Conservation (phyloP, 2,113 vertebrate genomes). For the Oryzias javanicus region DNA sequence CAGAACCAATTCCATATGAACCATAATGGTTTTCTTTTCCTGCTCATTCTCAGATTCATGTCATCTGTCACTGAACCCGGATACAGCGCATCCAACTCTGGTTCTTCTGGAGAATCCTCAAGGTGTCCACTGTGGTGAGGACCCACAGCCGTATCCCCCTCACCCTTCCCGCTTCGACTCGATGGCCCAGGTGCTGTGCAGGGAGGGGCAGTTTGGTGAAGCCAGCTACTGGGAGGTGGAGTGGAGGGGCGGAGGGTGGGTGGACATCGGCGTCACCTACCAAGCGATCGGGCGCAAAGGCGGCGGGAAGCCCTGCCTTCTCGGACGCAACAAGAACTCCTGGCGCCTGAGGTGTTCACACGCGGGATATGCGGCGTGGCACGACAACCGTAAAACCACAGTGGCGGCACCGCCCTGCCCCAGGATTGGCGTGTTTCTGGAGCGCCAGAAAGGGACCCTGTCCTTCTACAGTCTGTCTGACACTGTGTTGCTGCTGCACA, state of each 20-base stretch:
- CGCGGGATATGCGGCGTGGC: constrained; percentile 72
- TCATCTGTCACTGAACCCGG: constrained; percentile 58
- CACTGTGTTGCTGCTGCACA: constrained; percentile 66
- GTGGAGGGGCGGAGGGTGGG: constrained; percentile 70
- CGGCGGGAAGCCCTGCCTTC: constrained; percentile 65
- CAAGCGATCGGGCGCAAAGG: constrained; percentile 65
- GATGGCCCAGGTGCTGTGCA: constrained; percentile 70
- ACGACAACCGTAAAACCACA: constrained; percentile 72
- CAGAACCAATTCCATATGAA: no score
- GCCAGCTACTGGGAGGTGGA: constrained; percentile 77
- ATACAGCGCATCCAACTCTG: constrained; percentile 70
- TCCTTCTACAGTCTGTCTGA: constrained; percentile 73
- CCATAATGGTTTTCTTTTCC: neutral
- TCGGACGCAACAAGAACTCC: constrained; percentile 73
- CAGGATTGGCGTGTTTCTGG: constrained; percentile 69
- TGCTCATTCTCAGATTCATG: constrained; percentile 43
- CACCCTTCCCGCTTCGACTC: constrained; percentile 69
- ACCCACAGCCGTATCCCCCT: constrained; percentile 59
- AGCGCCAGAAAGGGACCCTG: constrained; percentile 65
- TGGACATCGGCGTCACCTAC: constrained; percentile 71
- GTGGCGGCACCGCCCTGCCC: constrained; percentile 65
- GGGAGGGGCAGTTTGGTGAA: constrained; percentile 58
- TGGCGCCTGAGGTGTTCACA: constrained; percentile 71
- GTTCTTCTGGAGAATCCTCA: constrained; percentile 56
- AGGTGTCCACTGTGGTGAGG: constrained; percentile 69